Percentiles rank a stretch among this genome's conserved stretches.
Evolutionary conservation across 2,888 invertebrate genomes (phyloP).

Genomic region (Eupithecia tripunctaria): DNA sequence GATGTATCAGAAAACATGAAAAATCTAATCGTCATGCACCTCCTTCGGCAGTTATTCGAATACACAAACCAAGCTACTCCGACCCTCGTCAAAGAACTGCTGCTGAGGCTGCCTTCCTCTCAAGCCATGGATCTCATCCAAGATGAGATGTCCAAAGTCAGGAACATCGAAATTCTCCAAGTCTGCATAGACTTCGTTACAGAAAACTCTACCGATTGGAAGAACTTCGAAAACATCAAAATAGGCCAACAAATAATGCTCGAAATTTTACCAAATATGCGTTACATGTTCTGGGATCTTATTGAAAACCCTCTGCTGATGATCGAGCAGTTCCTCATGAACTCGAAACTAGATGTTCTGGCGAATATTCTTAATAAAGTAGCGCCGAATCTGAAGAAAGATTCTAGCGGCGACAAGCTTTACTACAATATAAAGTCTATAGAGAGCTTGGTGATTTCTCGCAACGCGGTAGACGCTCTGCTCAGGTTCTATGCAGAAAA

Average conservation of each 20-base stretch:
- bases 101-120: constrained; percentile 84
- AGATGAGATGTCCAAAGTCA: constrained; percentile 85
- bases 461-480: constrained; percentile 87
- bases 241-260: constrained; percentile 88
- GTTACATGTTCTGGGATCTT: constrained; percentile 86
- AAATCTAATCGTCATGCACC: constrained; percentile 80
- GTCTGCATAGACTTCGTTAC: constrained; percentile 87
- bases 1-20: constrained; percentile 83
- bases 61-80: constrained; percentile 77
- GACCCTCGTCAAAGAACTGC: constrained; percentile 78
- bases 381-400: constrained; percentile 71
- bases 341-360: constrained; percentile 89
- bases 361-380: constrained; percentile 85
- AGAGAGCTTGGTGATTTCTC: constrained; percentile 81
- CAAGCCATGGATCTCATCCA: constrained; percentile 87
- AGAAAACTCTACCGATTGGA: constrained; percentile 77
- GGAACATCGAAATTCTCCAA: constrained; percentile 86
- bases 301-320: constrained; percentile 89
- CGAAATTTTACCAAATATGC: constrained; percentile 83
- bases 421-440: constrained; percentile 86
- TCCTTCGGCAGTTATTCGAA: constrained; percentile 84
- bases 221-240: constrained; percentile 85
- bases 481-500: constrained; percentile 91
- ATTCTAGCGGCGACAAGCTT: constrained; percentile 79
- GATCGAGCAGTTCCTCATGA: constrained; percentile 94